These are phyloP conservation scores for Platysteira castanea DNA, from an alignment of 2,113 vertebrate species.

Conservation along the genomic window DNA sequence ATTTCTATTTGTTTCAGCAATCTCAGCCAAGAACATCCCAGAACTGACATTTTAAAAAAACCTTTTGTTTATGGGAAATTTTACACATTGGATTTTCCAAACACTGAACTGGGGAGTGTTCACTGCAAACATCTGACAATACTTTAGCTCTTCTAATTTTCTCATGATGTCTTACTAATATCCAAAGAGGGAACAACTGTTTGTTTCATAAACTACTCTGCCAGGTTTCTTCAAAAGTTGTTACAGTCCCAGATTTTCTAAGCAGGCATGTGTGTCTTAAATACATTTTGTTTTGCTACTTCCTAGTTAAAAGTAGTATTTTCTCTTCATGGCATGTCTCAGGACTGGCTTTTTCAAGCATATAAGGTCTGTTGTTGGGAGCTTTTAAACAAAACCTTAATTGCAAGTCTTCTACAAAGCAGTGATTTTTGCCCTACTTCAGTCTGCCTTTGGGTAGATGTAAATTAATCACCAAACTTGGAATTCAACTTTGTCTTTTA, in stretches of 20 bases:
- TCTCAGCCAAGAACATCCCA: conserved; percentile 68
- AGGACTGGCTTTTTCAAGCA: not conserved
- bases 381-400: not conserved
- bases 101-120: conserved; percentile 41
- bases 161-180: conserved; percentile 70
- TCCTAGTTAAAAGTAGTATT: not conserved
- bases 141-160: conserved; percentile 71
- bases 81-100: conserved; percentile 71
- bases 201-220: conserved; percentile 32
- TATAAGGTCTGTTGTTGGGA: not conserved
- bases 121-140: conserved; percentile 70
- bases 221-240: conserved; percentile 64
- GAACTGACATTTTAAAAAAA: conserved; percentile 66
- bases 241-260: conserved; percentile 5
- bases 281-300: conserved; percentile 4
- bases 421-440: not conserved
- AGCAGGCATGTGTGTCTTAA: not conserved
- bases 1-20: conserved; percentile 30
- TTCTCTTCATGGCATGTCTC: not conserved
- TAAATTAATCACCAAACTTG: not conserved
- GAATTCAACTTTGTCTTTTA: not conserved
- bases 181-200: conserved; percentile 47
- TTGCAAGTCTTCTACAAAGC: not conserved
- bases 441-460: not conserved
- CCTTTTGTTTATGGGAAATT: conserved; percentile 72